Base-by-base conservation (phyloP, 2,797 vertebrate species). In the Manis javanica region DNA sequence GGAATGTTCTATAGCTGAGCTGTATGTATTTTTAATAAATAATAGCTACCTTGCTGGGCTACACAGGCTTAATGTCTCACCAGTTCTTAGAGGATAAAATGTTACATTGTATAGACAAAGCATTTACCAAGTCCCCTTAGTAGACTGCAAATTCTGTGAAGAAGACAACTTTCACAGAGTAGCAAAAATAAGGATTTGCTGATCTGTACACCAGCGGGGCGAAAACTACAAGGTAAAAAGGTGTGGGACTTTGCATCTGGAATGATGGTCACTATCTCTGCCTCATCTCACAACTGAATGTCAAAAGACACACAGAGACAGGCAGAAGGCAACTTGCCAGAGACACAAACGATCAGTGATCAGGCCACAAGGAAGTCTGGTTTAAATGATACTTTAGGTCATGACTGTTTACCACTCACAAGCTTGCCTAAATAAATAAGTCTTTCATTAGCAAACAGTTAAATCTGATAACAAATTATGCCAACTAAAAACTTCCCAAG, bases 351-450 rank as follows among this genome's bases (percentile, higher is more conserved):
- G 88, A 84, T 87, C 51, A 57, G 61, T 39, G 34, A 61, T 74
- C 26, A 87, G 90, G 42, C 92, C 92, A 95, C 82, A 96, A 88
- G 79, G 29, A 64, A 84, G 34, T 69, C n/a, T 49, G 39, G 53
- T 55, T 93, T 64, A 97, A 75, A 61, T 26, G 68, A 79, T 82
- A 94, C 83, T 82, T 82, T 86, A 75, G 46, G 64, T 91, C 72
- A 83, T 1, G 18, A 77, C 21, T 72, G 13, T 39, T 68, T 66
- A 75, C 88, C 42, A 89, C 49, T 64, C 95, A 78, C n/a, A 96
- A 92, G 79, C 24, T 49, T 92, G 10, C 57, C 53, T 82, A 68
- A 75, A 75, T 37, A 87, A 87, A 64, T 13, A 29, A 34, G 23
- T 86, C 85, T 74, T 85, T 78, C 31, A 55, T 66, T 71, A 75